Base-by-base conservation (phyloP, 2,113 vertebrate genomes). In the Clupea harengus region DNA sequence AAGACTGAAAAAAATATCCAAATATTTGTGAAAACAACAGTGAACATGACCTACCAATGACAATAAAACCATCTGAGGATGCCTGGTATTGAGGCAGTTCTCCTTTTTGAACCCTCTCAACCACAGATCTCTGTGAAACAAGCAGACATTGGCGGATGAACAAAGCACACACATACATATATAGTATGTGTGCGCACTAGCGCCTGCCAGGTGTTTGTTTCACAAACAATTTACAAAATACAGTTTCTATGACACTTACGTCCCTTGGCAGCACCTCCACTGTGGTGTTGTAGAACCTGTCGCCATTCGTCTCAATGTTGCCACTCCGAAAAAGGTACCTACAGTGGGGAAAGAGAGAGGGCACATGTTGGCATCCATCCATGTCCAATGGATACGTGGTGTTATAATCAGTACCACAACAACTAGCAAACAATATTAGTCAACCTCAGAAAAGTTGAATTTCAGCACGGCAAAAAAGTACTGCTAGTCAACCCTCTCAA, bases 321-420 rank as follows among this genome's bases (percentile, higher is more conserved):
- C 97, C 97, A 93, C 95, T 97, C 87, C 88, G 94, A 87, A 97
- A 96, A n/a, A 92, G 78, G 89, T 95, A 97, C 84, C 97, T 97
- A 80, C 25, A 87, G 46, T 32, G 25, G 17, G 39, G 13, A 13
- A 32, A 60, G 6, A 22, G 67, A 50, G 1, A 46, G n/a, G 64
- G 78, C 13, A 81, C 13, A 86, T 47, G 44, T 32, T 10, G 64
- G 32, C 39, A 39, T 39, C 39, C 39, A 85, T 13, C 50, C n/a
- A n/a, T n/a, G n/a, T n/a, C n/a, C 22, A 50, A 57, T 46, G 32
- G 20, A 52, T 15, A 64, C 60, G 6, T 25, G 60, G 6, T 64
- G 60, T n/a, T 64, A 25, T 2, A 64, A 64, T 64, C 60, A n/a
- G 20, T 25, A n/a, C n/a, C 22, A 25, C 60, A n/a, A 20, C 57